Percentiles rank a stretch among this genome's conserved stretches.
phyloP scores from a whole-genome alignment of 2,888 invertebrate species.

The Caenorhabditis becei region DNA sequence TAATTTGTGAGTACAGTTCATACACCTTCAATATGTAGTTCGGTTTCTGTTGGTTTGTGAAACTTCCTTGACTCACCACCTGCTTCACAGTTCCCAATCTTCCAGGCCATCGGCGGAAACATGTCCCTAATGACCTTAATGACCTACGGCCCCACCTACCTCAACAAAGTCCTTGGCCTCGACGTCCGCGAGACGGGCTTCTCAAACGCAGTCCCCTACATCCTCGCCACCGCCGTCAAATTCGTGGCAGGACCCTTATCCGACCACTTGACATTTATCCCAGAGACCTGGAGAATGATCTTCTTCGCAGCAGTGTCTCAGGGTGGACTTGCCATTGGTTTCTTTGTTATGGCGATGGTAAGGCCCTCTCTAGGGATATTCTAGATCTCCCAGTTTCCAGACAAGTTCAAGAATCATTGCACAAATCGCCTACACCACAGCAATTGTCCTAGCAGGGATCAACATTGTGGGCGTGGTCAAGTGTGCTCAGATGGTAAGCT shows the following conservation, averaged over 20 bases:
- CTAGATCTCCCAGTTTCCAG: no score
- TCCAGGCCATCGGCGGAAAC: slow-evolving; percentile 51
- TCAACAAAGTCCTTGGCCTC: slow-evolving; percentile 65
- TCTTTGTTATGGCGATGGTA: slow-evolving; percentile 66
- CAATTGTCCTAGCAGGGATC: slow-evolving; percentile 70
- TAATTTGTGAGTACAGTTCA: no score
- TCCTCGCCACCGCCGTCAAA: slow-evolving; percentile 44
- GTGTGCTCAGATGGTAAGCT: slow-evolving; percentile 69
- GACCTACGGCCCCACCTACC: slow-evolving; percentile 59
- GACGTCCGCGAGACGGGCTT: slow-evolving; percentile 68
- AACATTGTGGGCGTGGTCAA: slow-evolving; percentile 73
- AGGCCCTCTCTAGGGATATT: no score
- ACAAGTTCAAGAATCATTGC: slow-evolving; percentile 56
- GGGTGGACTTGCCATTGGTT: slow-evolving; percentile 64
- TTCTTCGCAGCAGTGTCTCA: slow-evolving; percentile 69
- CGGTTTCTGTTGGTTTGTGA: no score
- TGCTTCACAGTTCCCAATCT: not conserved
- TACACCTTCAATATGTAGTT: no score
- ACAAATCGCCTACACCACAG: slow-evolving; percentile 70
- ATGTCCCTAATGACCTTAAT: slow-evolving; percentile 50
- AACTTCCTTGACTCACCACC: no score
- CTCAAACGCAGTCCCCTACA: slow-evolving; percentile 65
- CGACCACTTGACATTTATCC: slow-evolving; percentile 42
- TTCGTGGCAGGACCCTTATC: slow-evolving; percentile 52
- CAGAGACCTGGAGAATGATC: slow-evolving; percentile 58